A percentile compares a stretch with the other conserved stretches of the same genome.
Conservation (phyloP, 2,888 invertebrate genomes). For the Epistrophella euchroma region DNA sequence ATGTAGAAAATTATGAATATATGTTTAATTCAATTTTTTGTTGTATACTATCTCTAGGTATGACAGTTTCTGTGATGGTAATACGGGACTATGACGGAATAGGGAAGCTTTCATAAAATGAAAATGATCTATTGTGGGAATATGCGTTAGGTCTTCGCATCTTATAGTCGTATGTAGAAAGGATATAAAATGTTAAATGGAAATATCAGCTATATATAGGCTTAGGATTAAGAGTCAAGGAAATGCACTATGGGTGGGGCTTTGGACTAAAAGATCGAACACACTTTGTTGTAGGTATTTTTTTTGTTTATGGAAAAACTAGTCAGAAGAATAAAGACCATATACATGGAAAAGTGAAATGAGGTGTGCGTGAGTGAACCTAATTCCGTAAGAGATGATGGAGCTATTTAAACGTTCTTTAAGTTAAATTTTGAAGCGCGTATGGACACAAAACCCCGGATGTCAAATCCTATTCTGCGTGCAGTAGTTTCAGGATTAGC, state of each 20-base stretch:
- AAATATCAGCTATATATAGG: background rate
- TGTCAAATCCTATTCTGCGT: too few relatives aligned
- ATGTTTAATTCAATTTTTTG: constrained; percentile 68
- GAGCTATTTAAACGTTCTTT: too few relatives aligned
- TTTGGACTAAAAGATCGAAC: background rate
- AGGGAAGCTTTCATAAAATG: constrained; percentile 39
- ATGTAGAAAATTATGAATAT: constrained; percentile 72
- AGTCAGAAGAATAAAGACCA: too few relatives aligned
- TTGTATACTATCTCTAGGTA: constrained; percentile 1
- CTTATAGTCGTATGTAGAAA: background rate
- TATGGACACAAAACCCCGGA: too few relatives aligned
- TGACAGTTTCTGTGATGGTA: constrained; percentile 49
- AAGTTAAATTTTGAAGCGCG: too few relatives aligned
- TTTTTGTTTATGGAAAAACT: background rate
- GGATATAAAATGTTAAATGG: constrained; percentile 37
- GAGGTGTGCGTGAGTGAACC: too few relatives aligned
- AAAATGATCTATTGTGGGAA: constrained; percentile 68
- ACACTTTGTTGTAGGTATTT: background rate
- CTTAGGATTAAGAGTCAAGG: background rate
- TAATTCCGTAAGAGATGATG: too few relatives aligned
- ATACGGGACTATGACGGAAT: constrained; percentile 44
- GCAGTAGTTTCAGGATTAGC: too few relatives aligned
- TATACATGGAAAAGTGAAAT: too few relatives aligned
- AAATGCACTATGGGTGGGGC: background rate
- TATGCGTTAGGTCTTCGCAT: constrained; percentile 2